Evolutionary conservation across 2,113 vertebrate species (phyloP).

Genomic region (Onychorhynchus coronatus): DNA sequence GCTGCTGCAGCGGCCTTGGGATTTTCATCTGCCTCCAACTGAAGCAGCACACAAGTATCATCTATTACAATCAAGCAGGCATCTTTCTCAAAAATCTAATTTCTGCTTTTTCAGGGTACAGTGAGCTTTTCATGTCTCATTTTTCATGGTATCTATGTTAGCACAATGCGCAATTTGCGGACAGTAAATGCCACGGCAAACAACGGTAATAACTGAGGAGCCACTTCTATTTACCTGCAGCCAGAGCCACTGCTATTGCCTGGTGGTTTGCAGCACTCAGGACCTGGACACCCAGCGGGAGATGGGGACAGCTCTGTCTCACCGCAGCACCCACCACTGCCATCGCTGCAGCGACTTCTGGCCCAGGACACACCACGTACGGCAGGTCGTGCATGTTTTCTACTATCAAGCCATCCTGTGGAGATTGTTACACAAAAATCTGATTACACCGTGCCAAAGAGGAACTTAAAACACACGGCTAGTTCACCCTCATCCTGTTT

Average conservation of each 20-base stretch:
- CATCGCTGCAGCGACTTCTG: constrained; percentile 83
- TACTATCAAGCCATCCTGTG: constrained; percentile 82
- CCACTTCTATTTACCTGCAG: constrained; percentile 75
- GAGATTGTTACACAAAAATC: neutral
- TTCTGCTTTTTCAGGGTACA: constrained; percentile 13
- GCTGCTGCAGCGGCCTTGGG: neutral
- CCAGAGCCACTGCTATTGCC: constrained; percentile 80
- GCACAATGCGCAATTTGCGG: neutral
- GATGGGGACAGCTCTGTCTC: constrained; percentile 65
- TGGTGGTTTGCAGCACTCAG: constrained; percentile 80
- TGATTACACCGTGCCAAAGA: neutral
- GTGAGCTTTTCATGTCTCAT: neutral
- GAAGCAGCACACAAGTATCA: neutral
- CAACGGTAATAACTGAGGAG: neutral
- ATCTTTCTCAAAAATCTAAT: neutral
- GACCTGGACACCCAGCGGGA: constrained; percentile 81
- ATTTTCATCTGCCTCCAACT: neutral
- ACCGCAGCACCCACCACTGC: constrained; percentile 71
- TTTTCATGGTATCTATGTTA: neutral
- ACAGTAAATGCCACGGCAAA: neutral
- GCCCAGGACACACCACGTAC: constrained; percentile 74
- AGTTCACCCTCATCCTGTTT: accelerated
- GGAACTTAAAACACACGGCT: neutral
- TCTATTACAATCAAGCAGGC: neutral
- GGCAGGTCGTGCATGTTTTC: constrained; percentile 91